Base-by-base conservation (phyloP, 2,888 invertebrate genomes). In the Halocaridina rubra region DNA sequence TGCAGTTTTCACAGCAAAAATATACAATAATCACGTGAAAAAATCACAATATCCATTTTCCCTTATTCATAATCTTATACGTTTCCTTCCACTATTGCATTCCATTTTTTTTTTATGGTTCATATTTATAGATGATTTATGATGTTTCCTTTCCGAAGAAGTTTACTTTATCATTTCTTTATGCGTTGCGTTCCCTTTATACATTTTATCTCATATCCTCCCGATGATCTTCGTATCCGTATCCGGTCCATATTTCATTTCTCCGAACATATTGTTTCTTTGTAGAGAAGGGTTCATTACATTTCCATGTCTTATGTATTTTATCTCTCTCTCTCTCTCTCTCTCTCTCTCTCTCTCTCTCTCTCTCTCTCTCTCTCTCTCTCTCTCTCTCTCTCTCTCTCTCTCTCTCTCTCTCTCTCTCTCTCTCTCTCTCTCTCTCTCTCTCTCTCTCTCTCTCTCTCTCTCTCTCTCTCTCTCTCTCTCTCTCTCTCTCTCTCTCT, bases 281-380 rank as follows among this genome's bases (percentile, higher is more conserved):
- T 8, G 8, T 10, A 46, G 13, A 8, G 10, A 8, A 8, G 46
- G 46, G 8, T 13, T 32, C 24, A 22, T 7, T 13, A 19, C 16
- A 8, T 16, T 8, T 16, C 19, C 7, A 19, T 61, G 19, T 7
- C 8, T 16, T 61, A 7, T 7, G 7, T 16, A 22, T 67, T 22
- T 4, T 22, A 27, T 24, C 22, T n/a, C 10, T 3, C 16, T 10
- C 0, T 53, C 74, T 46, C 22, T 46, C 39, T 74, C 53, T 74
- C 74, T 74, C 53, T 74, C 74, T 74, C 74, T 74, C 53, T 74
- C 24, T 74, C 74, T 53, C 74, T 74, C 27, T 53, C 53, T 53
- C 24, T 74, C 74, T 53, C 27, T 74, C 74, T 74, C 74, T 53
- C 74, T 74, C 53, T 74, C 74, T 46, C 46, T 46, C 46, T 46